Conservation (phyloP, 2,113 vertebrate genomes). For the Gallinago paraguaiae region DNA sequence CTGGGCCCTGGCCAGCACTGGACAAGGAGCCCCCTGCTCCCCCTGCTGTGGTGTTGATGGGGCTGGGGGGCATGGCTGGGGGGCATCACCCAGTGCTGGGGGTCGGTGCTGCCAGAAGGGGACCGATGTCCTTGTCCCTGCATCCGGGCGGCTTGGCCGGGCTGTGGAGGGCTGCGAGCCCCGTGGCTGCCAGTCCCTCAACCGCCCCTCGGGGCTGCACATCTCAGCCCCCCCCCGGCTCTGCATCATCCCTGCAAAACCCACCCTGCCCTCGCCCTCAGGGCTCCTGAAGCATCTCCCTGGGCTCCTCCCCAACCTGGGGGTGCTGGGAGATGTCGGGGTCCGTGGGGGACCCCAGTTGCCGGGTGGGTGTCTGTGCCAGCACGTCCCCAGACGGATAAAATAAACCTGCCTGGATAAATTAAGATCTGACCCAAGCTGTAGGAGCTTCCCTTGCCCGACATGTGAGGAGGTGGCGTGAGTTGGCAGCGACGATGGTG, state of each 20-base stretch:
- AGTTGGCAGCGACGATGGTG: accelerated
- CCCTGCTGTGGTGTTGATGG: accelerated
- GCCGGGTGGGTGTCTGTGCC: not conserved
- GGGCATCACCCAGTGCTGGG: not conserved
- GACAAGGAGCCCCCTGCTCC: not conserved
- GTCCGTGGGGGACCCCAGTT: not conserved
- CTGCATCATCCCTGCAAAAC: not conserved
- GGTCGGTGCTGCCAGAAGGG: not conserved
- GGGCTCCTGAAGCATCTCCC: not conserved
- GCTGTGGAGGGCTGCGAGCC: accelerated
- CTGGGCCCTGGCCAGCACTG: not conserved
- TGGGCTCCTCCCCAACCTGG: accelerated
- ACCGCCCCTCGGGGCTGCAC: accelerated
- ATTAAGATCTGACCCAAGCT: not conserved
- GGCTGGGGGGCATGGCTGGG: accelerated
- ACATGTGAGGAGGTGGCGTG: accelerated
- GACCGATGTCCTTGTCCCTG: accelerated
- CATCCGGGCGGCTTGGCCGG: not conserved
- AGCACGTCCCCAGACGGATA: accelerated
- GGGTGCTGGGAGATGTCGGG: not conserved
- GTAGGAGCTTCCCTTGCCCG: not conserved
- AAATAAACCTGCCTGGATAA: not conserved
- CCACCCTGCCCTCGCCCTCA: accelerated
- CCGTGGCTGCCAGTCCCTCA: not conserved
- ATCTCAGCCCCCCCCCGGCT: not conserved